These are phyloP conservation scores for Microchirus variegatus DNA, from an alignment of 2,797 vertebrate species.

Conservation along the genomic window DNA sequence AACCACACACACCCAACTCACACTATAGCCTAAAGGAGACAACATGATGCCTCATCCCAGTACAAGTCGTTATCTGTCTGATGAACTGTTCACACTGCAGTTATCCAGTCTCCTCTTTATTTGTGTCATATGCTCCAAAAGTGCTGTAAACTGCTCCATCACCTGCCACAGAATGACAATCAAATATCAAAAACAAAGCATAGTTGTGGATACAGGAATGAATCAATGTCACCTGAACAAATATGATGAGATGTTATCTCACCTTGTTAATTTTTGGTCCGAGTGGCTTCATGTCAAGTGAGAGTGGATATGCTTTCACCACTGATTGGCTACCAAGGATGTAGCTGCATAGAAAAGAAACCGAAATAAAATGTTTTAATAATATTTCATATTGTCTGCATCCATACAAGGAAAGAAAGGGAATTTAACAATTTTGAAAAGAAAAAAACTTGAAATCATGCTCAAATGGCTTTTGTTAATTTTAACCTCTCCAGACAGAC, in stretches of 20 bases:
- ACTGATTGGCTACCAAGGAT: conserved; percentile 76
- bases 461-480: conserved; percentile 9
- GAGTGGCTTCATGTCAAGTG: conserved; percentile 76
- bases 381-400: background rate
- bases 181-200: background rate
- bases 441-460: no score
- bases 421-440: background rate
- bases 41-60: background rate
- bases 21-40: background rate
- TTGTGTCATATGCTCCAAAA: conserved; percentile 48
- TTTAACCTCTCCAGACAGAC: conserved; percentile 7
- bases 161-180: conserved; percentile 44
- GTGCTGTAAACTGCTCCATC: conserved; percentile 53
- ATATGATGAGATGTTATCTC: conserved; percentile 10
- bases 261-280: conserved; percentile 68
- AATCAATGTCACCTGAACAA: no score
- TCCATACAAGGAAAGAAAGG: background rate
- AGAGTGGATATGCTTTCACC: conserved; percentile 80
- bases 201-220: background rate
- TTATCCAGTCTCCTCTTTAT: conserved; percentile 47
- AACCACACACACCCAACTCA: no score
- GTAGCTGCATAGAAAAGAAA: conserved; percentile 80
- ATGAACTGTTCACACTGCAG: background rate
- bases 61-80: background rate
- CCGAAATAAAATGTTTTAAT: background rate